Base-by-base conservation (phyloP, 2,888 invertebrate genomes). In the Nebria salina region DNA sequence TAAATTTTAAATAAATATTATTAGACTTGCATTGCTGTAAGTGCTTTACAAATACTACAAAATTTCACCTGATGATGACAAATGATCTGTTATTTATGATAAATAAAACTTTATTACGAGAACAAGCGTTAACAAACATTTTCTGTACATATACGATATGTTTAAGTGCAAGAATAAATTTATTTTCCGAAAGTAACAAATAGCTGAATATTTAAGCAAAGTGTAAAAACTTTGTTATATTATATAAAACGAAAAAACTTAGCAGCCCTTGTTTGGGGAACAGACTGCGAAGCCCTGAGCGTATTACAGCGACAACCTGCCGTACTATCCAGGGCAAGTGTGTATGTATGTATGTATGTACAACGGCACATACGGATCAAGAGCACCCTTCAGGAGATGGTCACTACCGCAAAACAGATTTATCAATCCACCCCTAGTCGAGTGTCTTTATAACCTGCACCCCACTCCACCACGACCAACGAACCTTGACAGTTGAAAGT, bases 381-480 rank as follows among this genome's bases (percentile, higher is more conserved):
- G 66, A 25, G 34, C 77, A 79, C 79, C 85, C 86, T 86, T 84
- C 83, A 84, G 83, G 84, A 86, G 87, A 86, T 85, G 87, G 86
- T 87, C 87, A 87, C 87, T 86, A 87, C 87, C 87, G 84, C 88
- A 87, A 81, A 88, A 88, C 88, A 88, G 88, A 89, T 88, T 88
- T 88, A 88, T 89, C 88, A 88, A 87, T 85, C 85, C 84, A 66
- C 82, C 88, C 88, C 88, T 86, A 65, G 76, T 20, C 66, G 54
- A 54, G 72, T 74, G 79, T 79, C 79, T 79, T 79, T 79, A 79
- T 75, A 79, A 70, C 68, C 70, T 70, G 73, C 68, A 65, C 68
- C 54, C 54, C 54, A 54, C 7, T 54, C 54, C 54, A 54, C 54
- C 7, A 54, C 54, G 26, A 43, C 79, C 79, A 79, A 79, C 79